phyloP scores from a whole-genome alignment of 2,888 invertebrate species.

The Chaitophorus viminalis region DNA sequence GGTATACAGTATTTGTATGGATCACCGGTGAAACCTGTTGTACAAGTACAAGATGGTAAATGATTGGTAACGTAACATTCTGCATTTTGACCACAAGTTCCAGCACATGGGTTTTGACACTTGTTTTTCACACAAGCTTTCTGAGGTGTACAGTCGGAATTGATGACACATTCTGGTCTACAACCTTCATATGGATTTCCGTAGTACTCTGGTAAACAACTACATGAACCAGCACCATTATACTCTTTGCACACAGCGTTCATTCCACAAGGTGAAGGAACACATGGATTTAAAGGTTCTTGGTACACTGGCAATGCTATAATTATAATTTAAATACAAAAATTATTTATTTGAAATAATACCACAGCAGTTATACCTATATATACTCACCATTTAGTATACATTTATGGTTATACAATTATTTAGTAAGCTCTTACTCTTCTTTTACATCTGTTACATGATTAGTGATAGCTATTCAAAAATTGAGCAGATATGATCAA shows the following conservation, averaged over 20 bases:
- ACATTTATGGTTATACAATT: conserved; percentile 58
- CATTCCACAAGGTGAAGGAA: conserved; percentile 70
- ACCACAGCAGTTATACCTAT: background rate
- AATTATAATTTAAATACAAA: conserved; percentile 50
- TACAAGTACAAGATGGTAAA: conserved; percentile 68
- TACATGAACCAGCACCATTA: conserved; percentile 71
- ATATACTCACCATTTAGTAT: conserved; percentile 43
- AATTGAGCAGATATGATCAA: conserved; percentile 62
- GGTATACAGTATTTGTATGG: conserved; percentile 66
- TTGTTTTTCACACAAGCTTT: conserved; percentile 71
- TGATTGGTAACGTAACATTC: conserved; percentile 67
- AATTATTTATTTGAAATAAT: conserved; percentile 18
- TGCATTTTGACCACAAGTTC: conserved; percentile 70
- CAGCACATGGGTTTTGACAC: conserved; percentile 73
- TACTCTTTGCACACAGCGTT: conserved; percentile 70
- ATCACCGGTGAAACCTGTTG: conserved; percentile 68
- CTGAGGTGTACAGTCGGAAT: conserved; percentile 72
- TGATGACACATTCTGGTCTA: conserved; percentile 71
- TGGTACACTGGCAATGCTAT: conserved; percentile 63
- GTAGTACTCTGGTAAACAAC: conserved; percentile 70
- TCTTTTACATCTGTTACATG: conserved; percentile 59
- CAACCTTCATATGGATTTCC: conserved; percentile 73
- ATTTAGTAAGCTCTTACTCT: conserved; percentile 61
- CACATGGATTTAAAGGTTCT: conserved; percentile 67
- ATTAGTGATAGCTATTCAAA: conserved; percentile 62